Conservation (phyloP, 2,113 vertebrate species). For the Gymnogyps californianus region DNA sequence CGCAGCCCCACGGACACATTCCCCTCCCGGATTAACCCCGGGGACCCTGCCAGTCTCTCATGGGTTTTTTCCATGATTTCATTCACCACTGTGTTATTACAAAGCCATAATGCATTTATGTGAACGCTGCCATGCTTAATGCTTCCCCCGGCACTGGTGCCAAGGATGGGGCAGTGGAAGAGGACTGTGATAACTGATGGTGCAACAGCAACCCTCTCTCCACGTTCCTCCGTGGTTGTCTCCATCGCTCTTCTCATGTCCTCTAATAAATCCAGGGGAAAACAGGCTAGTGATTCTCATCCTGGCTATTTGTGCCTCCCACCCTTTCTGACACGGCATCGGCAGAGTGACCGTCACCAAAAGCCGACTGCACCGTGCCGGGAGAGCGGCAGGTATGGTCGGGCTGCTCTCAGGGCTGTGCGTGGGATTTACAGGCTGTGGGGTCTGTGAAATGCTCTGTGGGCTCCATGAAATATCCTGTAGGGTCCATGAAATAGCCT, state of each 20-base stretch:
- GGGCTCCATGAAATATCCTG: neutral
- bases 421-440: neutral
- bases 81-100: neutral
- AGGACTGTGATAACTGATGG: neutral
- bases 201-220: neutral
- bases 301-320: neutral
- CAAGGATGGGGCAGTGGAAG: neutral
- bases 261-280: neutral
- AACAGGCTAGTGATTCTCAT: neutral
- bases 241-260: neutral
- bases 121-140: neutral
- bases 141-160: neutral
- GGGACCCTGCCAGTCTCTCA: neutral
- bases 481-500: neutral
- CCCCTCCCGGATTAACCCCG: neutral
- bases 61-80: neutral
- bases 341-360: neutral
- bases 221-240: accelerated
- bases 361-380: accelerated
- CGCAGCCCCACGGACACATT: neutral
- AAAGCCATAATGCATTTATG: neutral
- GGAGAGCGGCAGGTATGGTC: neutral
- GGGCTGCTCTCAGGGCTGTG: neutral
- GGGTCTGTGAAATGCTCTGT: neutral
- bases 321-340: neutral